Evolutionary conservation across 2,888 invertebrate genomes (phyloP).

Genomic region (Adineta ricciae): DNA sequence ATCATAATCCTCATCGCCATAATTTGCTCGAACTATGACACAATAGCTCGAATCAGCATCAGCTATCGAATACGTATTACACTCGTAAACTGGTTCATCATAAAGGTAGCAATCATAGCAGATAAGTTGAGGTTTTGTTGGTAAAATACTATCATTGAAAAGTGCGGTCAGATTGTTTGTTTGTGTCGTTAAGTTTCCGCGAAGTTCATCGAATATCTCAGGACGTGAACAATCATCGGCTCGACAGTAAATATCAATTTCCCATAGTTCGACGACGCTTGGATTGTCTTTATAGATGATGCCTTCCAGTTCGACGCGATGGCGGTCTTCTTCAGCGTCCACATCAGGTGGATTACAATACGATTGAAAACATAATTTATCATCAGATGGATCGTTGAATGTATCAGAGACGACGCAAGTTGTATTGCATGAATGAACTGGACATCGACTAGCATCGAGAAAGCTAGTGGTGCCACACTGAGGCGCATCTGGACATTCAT

Average conservation of each 20-base stretch:
- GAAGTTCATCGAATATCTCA: not conserved
- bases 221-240: not conserved
- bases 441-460: conserved; percentile 4
- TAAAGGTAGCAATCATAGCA: not conserved
- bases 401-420: not conserved
- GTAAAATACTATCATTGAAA: no score
- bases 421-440: not conserved
- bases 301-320: not conserved
- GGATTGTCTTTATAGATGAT: not conserved
- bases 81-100: not conserved
- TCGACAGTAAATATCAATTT: not conserved
- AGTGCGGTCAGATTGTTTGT: not conserved
- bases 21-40: not conserved
- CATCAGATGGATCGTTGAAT: not conserved
- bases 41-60: not conserved
- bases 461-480: not conserved
- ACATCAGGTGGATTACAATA: not conserved
- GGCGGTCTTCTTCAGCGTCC: not conserved
- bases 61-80: not conserved
- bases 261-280: not conserved
- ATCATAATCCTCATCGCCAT: not conserved
- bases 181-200: not conserved
- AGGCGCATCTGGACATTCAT: not conserved
- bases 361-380: not conserved
- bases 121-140: not conserved